These are phyloP conservation scores for Thamnophis elegans DNA, from an alignment of 2,797 vertebrate species.

Conservation along the genomic window DNA sequence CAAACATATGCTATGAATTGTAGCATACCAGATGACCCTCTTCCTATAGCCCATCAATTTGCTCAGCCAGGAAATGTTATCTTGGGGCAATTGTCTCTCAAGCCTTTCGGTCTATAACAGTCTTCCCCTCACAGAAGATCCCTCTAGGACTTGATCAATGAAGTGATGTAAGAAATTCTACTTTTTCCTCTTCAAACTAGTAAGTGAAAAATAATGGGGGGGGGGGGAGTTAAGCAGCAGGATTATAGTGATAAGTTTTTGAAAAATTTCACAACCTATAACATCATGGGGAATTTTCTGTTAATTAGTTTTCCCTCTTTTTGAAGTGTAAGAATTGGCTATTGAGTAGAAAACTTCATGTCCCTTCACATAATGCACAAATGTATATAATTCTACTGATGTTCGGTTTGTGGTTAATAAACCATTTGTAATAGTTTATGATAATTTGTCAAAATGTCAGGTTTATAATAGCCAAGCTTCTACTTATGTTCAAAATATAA, in stretches of 20 bases:
- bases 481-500: not conserved
- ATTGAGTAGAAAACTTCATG: not conserved
- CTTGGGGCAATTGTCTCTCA: not conserved
- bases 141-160: not conserved
- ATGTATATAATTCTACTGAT: not conserved
- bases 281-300: not conserved
- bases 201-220: not conserved
- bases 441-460: not conserved
- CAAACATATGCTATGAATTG: not conserved
- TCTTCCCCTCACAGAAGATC: not conserved
- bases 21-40: not conserved
- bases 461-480: rapidly evolving
- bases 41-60: not conserved
- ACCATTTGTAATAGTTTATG: not conserved
- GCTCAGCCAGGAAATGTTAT: not conserved
- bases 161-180: not conserved
- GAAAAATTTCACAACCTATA: not conserved
- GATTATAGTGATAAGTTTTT: not conserved
- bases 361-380: not conserved
- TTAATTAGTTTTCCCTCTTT: not conserved
- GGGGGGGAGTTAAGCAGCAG: not conserved
- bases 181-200: not conserved
- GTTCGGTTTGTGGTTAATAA: not conserved
- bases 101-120: not conserved
- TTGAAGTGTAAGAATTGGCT: not conserved